Conservation (phyloP, 2,797 vertebrate genomes). For the Takifugu rubripes region DNA sequence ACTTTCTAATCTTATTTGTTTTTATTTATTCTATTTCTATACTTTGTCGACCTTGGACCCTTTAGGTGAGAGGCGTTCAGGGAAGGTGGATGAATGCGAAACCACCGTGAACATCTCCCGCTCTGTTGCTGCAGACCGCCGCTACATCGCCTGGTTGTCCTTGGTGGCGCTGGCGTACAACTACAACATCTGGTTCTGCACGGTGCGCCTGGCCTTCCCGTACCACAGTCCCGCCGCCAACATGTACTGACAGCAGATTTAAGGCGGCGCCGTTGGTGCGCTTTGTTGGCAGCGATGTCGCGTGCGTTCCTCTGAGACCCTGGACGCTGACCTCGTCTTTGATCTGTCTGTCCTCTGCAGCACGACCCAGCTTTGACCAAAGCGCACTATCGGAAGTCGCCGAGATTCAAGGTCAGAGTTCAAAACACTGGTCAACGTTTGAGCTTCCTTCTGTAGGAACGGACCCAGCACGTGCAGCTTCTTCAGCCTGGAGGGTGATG, state of each 20-base stretch:
- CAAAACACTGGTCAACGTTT: too few species aligned
- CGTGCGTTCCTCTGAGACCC: background rate
- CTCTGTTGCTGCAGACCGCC: slow-evolving; percentile 73
- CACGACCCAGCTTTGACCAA: slow-evolving; percentile 74
- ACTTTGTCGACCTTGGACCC: slow-evolving; percentile 69
- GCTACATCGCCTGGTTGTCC: slow-evolving; percentile 83
- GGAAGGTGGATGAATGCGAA: too few species aligned
- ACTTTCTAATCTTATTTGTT: too few species aligned
- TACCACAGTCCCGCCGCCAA: slow-evolving; percentile 65
- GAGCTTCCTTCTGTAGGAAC: too few species aligned
- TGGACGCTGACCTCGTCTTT: background rate
- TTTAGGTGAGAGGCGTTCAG: slow-evolving; percentile 24
- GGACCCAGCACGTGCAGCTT: too few species aligned
- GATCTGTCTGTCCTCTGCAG: slow-evolving; percentile 45
- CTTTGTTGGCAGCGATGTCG: too few species aligned
- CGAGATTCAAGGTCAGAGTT: slow-evolving; percentile 78
- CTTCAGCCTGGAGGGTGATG: too few species aligned
- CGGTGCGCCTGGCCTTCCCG: slow-evolving; percentile 81
- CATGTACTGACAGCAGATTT: slow-evolving; percentile 58
- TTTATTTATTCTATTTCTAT: too few species aligned
- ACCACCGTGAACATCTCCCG: background rate
- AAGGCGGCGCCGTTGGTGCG: too few species aligned
- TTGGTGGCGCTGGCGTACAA: slow-evolving; percentile 81
- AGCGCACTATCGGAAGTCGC: slow-evolving; percentile 76
- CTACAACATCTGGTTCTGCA: slow-evolving; percentile 88